Base-by-base conservation (phyloP, 2,797 vertebrate genomes). In the Poecilia wingei region DNA sequence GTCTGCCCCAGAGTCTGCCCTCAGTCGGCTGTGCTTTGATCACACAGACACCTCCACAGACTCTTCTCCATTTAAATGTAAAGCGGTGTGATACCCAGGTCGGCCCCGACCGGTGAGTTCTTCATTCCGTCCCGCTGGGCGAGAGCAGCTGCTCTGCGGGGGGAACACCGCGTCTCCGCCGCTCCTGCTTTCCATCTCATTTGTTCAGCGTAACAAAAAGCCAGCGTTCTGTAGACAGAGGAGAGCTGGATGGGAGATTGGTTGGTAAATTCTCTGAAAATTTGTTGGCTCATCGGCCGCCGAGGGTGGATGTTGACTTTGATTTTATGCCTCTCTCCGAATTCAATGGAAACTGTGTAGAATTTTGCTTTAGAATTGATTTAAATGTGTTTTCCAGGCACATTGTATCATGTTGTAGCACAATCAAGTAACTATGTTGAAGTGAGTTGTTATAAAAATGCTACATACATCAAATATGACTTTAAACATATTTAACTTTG, bases 141-240 rank as follows among this genome's bases (percentile, higher is more conserved):
- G 18, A 36, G 75, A 80, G 36, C 47, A 49, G 68, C 78, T 31
- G 22, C 43, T 75, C 82, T 18, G 64, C 25, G 33, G 84, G 75
- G 74, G 28, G 4, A 22, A 7, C 31, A 72, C 68, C 61, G 78
- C 75, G 6, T 79, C 73, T 73, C 68, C 25, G 79, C 85, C 47
- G 79, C 72, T 79, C 74, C 72, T 81, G 80, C 78, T 79, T 80
- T 72, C 46, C 47, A 64, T 78, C 80, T 74, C 69, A 72, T 84
- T 80, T 69, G 84, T 79, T 79, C 49, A 2, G 69, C 81, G 68
- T 82, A 81, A 78, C 74, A 66, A 43, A 31, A 53, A 57, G 72
- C 33, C 46, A 18, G 13, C 66, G 73, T 61, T 80, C 46, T 57
- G 53, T 28, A 66, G 75, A 82, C 74, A 3, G 73, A 69, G 59